Base-by-base conservation (phyloP, 2,888 invertebrate species). In the Chrysotoxum bicinctum region DNA sequence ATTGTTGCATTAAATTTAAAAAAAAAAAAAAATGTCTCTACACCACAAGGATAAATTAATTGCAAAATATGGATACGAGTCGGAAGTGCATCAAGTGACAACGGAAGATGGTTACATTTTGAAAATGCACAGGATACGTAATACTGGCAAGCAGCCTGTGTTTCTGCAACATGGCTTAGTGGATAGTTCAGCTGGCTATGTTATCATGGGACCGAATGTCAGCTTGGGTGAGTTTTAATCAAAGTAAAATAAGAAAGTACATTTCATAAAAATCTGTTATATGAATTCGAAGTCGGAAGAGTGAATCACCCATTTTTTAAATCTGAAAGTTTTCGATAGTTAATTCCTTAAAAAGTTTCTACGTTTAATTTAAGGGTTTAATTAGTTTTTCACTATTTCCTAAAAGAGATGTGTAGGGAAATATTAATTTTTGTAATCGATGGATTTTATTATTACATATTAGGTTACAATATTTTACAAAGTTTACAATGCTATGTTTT, bases 61-160 rank as follows among this genome's bases (percentile, higher is more conserved):
- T 32, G 90, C 90, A 73, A 94, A 94, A 88, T 94, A 95, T 89
- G 93, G 94, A 9, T 96, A 96, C 89, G 93, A 93, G 10, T 90
- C 94, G 32, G 95, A 96, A 91, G 93, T 92, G 45, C 95, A 96
- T 90, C 89, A 90, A 14, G 94, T 95, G 23, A 93, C 92, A 58
- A 98, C 97, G 0, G 90, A 93, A 40, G 97, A 98, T 92, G 96
- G 96, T 1, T 97, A 96, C 90, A 94, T 96, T 30, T 92, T 98
- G 87, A 93, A 94, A 79, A 89, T 97, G 91, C 96, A 97, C 89
- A 93, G 97, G 76, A 95, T 97, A 60, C 92, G 92, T 8, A 90
- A 91, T n/a, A 87, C 90, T n/a, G 92, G 92, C 14, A 93, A 92
- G 79, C 94, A 94, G 0, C 93, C 94, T 1, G 93, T 94, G 0